Conservation (phyloP, 2,888 invertebrate species). For the Oscheius sp. region DNA sequence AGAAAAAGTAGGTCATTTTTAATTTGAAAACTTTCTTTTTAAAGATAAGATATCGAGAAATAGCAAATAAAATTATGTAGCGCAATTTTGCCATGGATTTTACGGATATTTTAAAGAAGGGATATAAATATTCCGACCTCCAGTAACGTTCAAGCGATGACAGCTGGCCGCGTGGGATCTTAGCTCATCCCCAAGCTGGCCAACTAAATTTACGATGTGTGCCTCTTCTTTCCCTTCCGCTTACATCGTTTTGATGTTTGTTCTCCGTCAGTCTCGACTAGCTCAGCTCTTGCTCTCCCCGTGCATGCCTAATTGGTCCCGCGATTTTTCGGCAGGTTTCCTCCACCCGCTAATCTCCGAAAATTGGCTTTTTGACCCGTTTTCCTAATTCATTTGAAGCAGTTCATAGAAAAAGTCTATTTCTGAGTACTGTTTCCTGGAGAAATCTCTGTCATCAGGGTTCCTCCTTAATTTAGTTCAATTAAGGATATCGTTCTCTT, state of each 20-base stretch:
- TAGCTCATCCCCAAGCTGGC: neutral
- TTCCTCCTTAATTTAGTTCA: neutral
- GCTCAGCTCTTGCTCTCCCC: conserved; percentile 7
- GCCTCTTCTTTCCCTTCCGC: too few species aligned
- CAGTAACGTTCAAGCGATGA: neutral
- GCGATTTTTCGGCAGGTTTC: conserved; percentile 10
- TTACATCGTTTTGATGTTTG: conserved; percentile 14
- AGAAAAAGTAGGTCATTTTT: too few species aligned
- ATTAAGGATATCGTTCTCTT: neutral
- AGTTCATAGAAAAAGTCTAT: neutral
- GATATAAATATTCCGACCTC: neutral
- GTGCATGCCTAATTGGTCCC: conserved; percentile 25
- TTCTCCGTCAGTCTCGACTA: conserved; percentile 14
- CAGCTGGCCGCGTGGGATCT: conserved; percentile 7
- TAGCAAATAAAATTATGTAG: too few species aligned
- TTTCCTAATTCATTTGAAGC: neutral
- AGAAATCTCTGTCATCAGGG: neutral
- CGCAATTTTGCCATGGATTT: too few species aligned
- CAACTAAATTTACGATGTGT: conserved; percentile 16
- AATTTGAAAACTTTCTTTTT: neutral
- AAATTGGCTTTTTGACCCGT: neutral
- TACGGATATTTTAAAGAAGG: too few species aligned
- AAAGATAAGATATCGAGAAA: neutral
- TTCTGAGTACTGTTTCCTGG: too few species aligned
- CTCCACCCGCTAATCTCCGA: conserved; percentile 1